Percentiles rank a stretch among this genome's conserved stretches.
These are phyloP conservation scores for Pipistrellus pipistrellus DNA, from an alignment of 2,797 vertebrate species.

Conservation along the genomic window DNA sequence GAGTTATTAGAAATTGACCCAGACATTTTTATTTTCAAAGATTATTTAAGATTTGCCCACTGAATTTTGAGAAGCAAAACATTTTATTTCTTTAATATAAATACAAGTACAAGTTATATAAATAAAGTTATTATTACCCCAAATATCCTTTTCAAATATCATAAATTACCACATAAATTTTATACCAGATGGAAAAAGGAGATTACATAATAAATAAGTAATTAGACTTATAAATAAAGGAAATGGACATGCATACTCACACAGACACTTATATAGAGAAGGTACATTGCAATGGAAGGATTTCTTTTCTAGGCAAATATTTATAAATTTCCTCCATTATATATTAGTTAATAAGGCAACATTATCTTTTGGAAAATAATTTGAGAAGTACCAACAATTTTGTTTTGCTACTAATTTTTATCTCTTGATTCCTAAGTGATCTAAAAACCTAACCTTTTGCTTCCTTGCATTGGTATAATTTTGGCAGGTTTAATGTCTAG, in stretches of 20 bases:
- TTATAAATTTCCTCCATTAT: background rate
- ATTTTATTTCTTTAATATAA: background rate
- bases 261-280: background rate
- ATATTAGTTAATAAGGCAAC: background rate
- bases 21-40: slow-evolving; percentile 20
- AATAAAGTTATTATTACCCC: background rate
- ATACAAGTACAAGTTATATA: background rate
- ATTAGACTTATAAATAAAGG: background rate
- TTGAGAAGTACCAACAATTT: background rate
- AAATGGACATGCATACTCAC: background rate
- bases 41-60: background rate
- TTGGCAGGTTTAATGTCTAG: background rate
- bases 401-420: background rate
- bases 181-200: background rate
- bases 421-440: background rate
- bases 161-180: background rate
- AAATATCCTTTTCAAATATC: background rate
- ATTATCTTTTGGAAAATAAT: slow-evolving; percentile 3
- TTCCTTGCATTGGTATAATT: background rate
- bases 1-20: background rate
- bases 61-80: background rate
- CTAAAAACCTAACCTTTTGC: background rate
- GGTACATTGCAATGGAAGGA: fast-evolving
- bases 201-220: background rate
- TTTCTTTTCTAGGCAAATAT: slow-evolving; percentile 13